phyloP scores from a whole-genome alignment of 2,113 vertebrate species.

The Microcebus murinus region DNA sequence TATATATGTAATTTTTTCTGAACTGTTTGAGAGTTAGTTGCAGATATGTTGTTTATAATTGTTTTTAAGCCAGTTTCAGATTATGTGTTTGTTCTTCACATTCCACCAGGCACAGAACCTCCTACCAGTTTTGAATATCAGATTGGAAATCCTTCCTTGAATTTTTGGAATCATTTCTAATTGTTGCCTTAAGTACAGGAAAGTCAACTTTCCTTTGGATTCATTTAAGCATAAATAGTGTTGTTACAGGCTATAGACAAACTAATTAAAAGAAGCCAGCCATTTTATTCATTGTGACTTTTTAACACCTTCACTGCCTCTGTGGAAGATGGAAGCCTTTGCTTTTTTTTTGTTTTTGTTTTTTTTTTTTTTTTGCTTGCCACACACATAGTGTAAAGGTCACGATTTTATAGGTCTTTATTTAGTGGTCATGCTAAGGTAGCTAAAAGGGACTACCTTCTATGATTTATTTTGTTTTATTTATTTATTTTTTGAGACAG shows the following conservation, averaged over 20 bases:
- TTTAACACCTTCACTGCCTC: background rate
- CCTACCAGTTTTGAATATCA: background rate
- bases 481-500: too few species aligned
- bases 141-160: conserved; percentile 25
- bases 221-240: conserved; percentile 1
- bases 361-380: conserved; percentile 10
- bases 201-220: conserved; percentile 28
- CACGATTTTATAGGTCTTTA: background rate
- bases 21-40: conserved; percentile 27
- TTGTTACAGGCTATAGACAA: background rate
- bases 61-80: background rate
- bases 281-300: background rate
- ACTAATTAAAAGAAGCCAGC: background rate
- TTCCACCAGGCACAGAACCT: background rate
- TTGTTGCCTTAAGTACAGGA: conserved; percentile 8
- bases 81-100: conserved; percentile 8
- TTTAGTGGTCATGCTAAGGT: background rate
- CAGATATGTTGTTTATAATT: background rate
- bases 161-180: conserved; percentile 17
- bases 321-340: conserved; percentile 24
- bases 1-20: background rate
- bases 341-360: too few species aligned
- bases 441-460: background rate
- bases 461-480: background rate
- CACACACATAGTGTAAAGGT: background rate